A percentile compares a stretch with the other conserved stretches of the same genome.
phyloP scores from a whole-genome alignment of 2,113 vertebrate species.

The Lagopus leucura region DNA sequence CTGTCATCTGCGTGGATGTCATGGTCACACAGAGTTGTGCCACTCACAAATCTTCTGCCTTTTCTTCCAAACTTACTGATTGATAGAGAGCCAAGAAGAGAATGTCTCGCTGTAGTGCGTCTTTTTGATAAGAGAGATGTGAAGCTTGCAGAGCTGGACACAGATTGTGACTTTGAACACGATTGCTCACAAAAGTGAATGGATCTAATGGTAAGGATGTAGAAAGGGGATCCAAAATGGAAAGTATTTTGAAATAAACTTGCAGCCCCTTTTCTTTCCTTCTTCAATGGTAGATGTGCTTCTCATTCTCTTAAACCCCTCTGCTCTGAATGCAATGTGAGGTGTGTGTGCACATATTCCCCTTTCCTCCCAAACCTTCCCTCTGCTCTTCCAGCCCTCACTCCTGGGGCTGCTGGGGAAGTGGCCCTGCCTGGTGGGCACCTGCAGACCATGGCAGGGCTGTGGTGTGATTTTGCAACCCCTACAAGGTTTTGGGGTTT shows the following conservation, averaged over 20 bases:
- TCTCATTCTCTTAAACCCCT: background rate
- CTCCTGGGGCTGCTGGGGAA: background rate
- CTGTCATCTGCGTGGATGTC: background rate
- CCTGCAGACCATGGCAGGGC: background rate
- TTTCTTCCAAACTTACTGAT: background rate
- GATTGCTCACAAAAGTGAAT: background rate
- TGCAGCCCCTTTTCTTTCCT: background rate
- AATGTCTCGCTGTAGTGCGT: background rate
- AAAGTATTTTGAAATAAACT: background rate
- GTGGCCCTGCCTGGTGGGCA: background rate
- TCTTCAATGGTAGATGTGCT: background rate
- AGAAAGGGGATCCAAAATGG: background rate
- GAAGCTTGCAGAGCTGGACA: background rate
- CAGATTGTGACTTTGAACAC: background rate
- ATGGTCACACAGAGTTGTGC: background rate
- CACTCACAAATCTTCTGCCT: rapidly evolving
- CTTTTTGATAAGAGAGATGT: background rate
- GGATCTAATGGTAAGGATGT: background rate
- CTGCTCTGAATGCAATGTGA: background rate
- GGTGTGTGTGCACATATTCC: background rate
- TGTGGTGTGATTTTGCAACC: background rate
- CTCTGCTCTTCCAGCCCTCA: background rate
- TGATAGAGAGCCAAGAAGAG: background rate
- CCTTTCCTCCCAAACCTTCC: background rate
- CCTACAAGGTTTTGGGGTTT: background rate